These are phyloP conservation scores for Melanotus villosus DNA, from an alignment of 2,888 invertebrate genomes.

Conservation along the genomic window DNA sequence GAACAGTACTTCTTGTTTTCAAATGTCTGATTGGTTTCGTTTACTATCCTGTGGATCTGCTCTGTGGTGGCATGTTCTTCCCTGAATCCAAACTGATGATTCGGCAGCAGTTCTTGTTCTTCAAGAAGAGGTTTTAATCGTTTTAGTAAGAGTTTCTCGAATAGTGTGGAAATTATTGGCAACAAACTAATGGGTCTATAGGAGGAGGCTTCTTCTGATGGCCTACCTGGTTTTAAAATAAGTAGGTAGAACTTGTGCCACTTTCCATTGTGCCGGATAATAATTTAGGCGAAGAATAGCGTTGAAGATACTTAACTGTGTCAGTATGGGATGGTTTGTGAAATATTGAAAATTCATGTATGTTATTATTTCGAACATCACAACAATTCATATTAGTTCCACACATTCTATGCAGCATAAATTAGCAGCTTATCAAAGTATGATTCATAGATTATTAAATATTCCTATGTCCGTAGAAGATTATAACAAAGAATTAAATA, in stretches of 20 bases:
- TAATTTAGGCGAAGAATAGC: not conserved
- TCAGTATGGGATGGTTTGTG: too few species aligned
- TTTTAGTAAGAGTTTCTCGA: too few species aligned
- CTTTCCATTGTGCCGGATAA: not conserved
- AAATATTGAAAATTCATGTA: too few species aligned
- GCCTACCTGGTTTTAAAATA: not conserved
- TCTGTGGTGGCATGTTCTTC: not conserved
- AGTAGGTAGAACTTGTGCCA: not conserved
- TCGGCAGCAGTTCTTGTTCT: not conserved
- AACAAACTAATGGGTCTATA: not conserved
- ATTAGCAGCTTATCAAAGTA: too few species aligned
- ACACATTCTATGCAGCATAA: too few species aligned
- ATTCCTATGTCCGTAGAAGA: too few species aligned
- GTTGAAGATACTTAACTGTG: not conserved
- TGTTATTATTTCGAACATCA: not conserved
- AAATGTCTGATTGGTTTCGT: slow-evolving; percentile 32
- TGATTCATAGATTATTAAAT: too few species aligned
- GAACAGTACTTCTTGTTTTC: slow-evolving; percentile 51
- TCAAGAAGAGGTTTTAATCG: not conserved
- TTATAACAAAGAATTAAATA: too few species aligned
- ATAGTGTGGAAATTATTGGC: not conserved
- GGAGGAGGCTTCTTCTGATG: not conserved
- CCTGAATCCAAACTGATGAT: slow-evolving; percentile 1
- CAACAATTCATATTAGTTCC: too few species aligned
- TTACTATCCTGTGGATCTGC: slow-evolving; percentile 34